Conservation (phyloP, 2,888 invertebrate genomes). For the Meganola albula region DNA sequence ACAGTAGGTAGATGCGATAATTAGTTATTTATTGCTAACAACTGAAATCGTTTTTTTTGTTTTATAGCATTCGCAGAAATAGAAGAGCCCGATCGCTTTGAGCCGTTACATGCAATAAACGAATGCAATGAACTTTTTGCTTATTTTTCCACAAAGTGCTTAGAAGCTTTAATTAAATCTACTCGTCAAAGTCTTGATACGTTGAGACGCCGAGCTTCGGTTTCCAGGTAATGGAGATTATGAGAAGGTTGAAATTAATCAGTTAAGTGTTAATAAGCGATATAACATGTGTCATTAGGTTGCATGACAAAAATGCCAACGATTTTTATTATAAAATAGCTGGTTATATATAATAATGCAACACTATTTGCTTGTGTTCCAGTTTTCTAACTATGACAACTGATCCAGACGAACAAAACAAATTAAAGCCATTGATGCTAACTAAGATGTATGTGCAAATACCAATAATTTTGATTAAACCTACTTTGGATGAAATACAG, state of each 20-base stretch:
- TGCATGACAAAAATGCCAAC: no score
- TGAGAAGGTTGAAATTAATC: no score
- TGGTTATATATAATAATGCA: no score
- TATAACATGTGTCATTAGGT: no score
- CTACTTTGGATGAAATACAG: conserved; percentile 85
- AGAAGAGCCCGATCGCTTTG: conserved; percentile 78
- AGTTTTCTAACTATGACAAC: conserved; percentile 71
- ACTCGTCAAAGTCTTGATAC: conserved; percentile 85
- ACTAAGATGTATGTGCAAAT: conserved; percentile 81
- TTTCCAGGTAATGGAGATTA: conserved; percentile 57
- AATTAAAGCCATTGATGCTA: conserved; percentile 76
- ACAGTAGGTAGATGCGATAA: background rate
- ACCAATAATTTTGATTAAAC: conserved; percentile 79
- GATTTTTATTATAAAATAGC: no score
- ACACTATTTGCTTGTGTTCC: no score
- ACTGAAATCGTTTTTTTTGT: conserved; percentile 1
- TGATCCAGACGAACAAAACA: conserved; percentile 66
- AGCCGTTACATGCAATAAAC: conserved; percentile 78
- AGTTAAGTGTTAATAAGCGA: no score
- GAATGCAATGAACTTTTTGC: conserved; percentile 90
- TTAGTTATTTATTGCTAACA: background rate
- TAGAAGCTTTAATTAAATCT: conserved; percentile 84
- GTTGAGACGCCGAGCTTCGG: conserved; percentile 79
- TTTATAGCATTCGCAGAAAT: conserved; percentile 80
- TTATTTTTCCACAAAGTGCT: conserved; percentile 85